A percentile compares a stretch with the other conserved stretches of the same genome.
These are phyloP conservation scores for Psettodes erumei DNA, from an alignment of 2,113 vertebrate species.

Conservation along the genomic window DNA sequence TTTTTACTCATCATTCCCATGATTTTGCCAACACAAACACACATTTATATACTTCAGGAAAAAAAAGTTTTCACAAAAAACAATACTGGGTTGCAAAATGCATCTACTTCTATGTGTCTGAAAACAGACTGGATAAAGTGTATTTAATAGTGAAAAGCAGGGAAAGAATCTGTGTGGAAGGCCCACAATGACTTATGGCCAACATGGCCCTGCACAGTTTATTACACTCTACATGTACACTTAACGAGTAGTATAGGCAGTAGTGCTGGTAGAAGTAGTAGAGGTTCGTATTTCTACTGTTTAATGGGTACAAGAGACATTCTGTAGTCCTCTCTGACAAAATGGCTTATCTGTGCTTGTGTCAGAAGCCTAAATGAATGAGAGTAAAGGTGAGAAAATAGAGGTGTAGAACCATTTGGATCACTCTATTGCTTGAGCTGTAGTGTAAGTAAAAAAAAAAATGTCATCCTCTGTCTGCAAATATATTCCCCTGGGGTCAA, in stretches of 20 bases:
- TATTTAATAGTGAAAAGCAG: neutral
- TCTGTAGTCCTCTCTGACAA: slow-evolving; percentile 10
- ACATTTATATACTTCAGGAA: neutral
- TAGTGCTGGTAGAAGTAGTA: neutral
- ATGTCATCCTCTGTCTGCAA: slow-evolving; percentile 63
- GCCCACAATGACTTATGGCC: neutral
- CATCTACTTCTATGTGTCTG: neutral
- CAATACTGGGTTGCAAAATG: neutral
- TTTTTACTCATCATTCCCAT: slow-evolving; percentile 7
- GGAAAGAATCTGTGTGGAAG: neutral
- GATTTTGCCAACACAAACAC: neutral
- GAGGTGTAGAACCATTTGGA: slow-evolving; percentile 60
- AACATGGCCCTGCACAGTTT: neutral
- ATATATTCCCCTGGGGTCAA: slow-evolving; percentile 75
- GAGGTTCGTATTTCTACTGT: slow-evolving; percentile 2
- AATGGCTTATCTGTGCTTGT: slow-evolving; percentile 40
- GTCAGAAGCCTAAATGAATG: slow-evolving; percentile 49
- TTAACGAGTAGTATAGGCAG: neutral
- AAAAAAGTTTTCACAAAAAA: too few species aligned
- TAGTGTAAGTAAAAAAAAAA: slow-evolving; percentile 70
- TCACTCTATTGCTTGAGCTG: slow-evolving; percentile 58
- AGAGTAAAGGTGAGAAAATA: slow-evolving; percentile 58
- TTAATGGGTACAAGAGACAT: slow-evolving; percentile 21
- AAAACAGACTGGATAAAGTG: neutral
- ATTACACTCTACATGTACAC: slow-evolving; percentile 16